Evolutionary conservation across 2,113 vertebrate species (phyloP), one percentile per base, ranked within the genome.

Genomic region (Clinocottus analis): DNA sequence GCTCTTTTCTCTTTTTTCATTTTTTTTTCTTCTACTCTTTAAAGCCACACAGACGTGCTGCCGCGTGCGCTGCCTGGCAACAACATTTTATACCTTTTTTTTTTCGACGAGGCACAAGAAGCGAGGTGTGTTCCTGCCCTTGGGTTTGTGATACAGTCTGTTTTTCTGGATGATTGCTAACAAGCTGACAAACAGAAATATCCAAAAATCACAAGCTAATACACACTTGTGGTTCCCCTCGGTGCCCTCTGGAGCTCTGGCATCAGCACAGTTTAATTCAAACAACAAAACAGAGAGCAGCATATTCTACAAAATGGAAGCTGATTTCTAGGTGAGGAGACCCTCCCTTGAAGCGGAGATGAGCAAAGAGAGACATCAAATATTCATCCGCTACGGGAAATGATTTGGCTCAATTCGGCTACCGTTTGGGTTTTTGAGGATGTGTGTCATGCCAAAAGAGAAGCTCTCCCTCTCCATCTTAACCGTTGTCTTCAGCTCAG

Each of bases 321-420:
- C 43, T 41, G 55, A 65, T 74, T 72, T 55, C 58, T 75, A 63
- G 79, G 80, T 77, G 84, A 63, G 58, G 35, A 53, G 69, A 17
- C 31, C 37, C 29, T 63, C 39, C 62, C 35, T 70, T 55, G 1
- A 37, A 83, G 37, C 69, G 31, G 51, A 51, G 49, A 41, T 23
- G 75, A 61, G 74, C 70, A 59, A 77, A 77, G 55, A 77, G 66
- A 65, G 60, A 29, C 75, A 89, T 92, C 78, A 89, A 90, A 91
- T 90, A 89, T 91, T 93, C 70, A 87, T 91, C 73, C 39, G 59
- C 21, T 37, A n/a, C n/a, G 78, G 62, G 77, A 83, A 74, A 75
- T 82, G 69, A 62, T 85, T 75, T 75, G 75, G 70, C 61, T 27
- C 69, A 58, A 11, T 73, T 53, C 39, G 78, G 79, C 75, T 65